A percentile compares a stretch with the other conserved stretches of the same genome.
phyloP scores from a whole-genome alignment of 2,797 vertebrate species.

The Crocidura indochinensis region DNA sequence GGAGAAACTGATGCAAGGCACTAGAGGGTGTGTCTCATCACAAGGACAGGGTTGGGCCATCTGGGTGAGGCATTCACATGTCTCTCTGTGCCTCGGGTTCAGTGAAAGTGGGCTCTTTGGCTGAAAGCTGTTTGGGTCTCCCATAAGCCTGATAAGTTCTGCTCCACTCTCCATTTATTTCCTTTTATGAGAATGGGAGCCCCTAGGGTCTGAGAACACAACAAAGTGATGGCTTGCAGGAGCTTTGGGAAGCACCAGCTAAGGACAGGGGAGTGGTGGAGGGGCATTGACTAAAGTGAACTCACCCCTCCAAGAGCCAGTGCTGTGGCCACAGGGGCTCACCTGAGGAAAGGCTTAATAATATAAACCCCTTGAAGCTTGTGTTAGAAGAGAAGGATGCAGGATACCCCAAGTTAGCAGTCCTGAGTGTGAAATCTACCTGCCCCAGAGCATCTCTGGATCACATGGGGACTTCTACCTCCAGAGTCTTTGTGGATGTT shows the following conservation, averaged over 20 bases:
- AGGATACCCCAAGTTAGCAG: background rate
- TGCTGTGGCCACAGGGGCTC: background rate
- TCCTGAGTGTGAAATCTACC: background rate
- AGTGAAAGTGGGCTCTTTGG: background rate
- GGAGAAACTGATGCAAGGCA: background rate
- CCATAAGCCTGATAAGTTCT: background rate
- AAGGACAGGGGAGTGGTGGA: no score
- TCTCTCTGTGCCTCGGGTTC: background rate
- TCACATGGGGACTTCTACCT: no score
- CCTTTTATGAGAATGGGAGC: background rate
- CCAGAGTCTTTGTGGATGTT: no score
- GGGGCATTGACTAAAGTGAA: no score
- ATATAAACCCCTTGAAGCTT: background rate
- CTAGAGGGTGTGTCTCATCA: background rate
- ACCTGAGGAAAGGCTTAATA: fast-evolving
- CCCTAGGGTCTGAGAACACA: no score
- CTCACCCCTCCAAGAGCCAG: background rate
- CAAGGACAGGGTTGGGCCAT: no score
- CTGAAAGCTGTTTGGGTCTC: background rate
- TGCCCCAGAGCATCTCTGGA: background rate
- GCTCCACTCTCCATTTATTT: background rate
- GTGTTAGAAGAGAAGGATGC: background rate
- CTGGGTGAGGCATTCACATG: no score
- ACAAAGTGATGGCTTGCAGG: background rate
- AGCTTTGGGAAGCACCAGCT: background rate